A percentile compares a stretch with the other conserved stretches of the same genome.
Conservation (phyloP, 2,797 vertebrate genomes). For the Aulostomus chinensis region DNA sequence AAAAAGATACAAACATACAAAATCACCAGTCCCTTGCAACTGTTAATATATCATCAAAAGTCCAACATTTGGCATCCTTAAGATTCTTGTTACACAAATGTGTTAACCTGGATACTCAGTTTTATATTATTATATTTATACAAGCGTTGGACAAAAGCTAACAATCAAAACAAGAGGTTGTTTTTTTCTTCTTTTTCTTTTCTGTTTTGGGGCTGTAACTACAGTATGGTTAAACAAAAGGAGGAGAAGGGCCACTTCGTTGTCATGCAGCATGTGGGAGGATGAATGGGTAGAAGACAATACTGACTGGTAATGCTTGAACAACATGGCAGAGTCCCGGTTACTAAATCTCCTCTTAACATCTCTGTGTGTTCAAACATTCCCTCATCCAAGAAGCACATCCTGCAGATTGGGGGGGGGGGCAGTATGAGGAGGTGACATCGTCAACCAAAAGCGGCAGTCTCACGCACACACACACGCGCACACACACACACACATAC, state of each 20-base stretch:
- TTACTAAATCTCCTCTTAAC: conserved; percentile 44
- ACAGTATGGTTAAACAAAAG: not conserved
- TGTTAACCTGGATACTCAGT: too few species aligned
- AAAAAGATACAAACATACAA: too few species aligned
- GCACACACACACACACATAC: conserved; percentile 10
- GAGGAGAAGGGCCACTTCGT: not conserved
- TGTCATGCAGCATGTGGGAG: conserved; percentile 14
- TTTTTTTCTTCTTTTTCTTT: conserved; percentile 4
- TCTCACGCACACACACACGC: conserved; percentile 9
- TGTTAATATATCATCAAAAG: too few species aligned
- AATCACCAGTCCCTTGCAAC: too few species aligned
- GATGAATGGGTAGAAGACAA: conserved; percentile 48
- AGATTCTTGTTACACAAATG: too few species aligned
- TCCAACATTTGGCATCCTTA: too few species aligned
- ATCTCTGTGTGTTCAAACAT: conserved; percentile 28
- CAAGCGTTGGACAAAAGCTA: too few species aligned
- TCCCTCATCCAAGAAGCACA: conserved; percentile 29
- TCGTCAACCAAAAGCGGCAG: too few species aligned
- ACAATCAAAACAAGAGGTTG: too few species aligned
- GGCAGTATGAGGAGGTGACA: too few species aligned
- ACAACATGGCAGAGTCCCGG: conserved; percentile 38
- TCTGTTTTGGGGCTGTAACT: conserved; percentile 12
- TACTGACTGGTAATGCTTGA: conserved; percentile 38
- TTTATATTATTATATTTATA: too few species aligned
- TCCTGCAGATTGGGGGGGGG: conserved; percentile 17